Evolutionary conservation across 1,140 invertebrate species (phyloP), one percentile per base, ranked within the genome.

Genomic region (Platorchestia sp.): DNA sequence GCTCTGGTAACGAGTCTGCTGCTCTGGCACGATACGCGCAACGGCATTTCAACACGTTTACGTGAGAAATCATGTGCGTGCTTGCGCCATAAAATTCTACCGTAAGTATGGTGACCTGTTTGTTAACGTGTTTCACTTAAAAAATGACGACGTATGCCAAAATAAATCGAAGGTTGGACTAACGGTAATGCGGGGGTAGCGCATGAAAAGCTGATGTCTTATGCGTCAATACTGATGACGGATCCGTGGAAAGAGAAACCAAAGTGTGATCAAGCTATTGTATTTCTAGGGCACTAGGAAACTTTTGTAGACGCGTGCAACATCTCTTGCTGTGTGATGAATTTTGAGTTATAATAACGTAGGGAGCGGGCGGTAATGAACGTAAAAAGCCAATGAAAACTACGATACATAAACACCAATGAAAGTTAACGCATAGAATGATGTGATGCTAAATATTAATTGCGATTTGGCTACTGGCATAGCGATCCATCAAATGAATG

Each of bases 1-100:
- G 41, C 95, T 96, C 87, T 96, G 96, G 96, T 96, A 96, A 96
- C 59, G 7, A 45, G 51, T 10, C 47, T 47, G 42, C n/a, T n/a
- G n/a, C 59, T 75, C 59, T 75, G 14, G 36, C 59, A 22, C 59
- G 59, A 75, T 36, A 36, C 59, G 27, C 59, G 59, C 59, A 75
- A 75, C 59, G 27, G 7, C 36, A 75, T 75, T 75, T 75, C 59
- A 75, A 75, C 27, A 36, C 36, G 59, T 75, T 75, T 1, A 75
- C 59, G 27, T 75, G 59, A 75, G 59, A 75, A 36, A 75, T 75
- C 27, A 27, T 10, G 14, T 22, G 59, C 59, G 59, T 75, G 59
- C 59, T 27, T 75, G 36, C 59, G 27, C 36, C 36, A 75, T 75
- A 22, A 14, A 14, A 75, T 75, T 36, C 1, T 36, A 75, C 59